Evolutionary conservation across 2,113 vertebrate species (phyloP), one percentile per base, ranked within the genome.

Genomic region (Myrmecobius fasciatus): DNA sequence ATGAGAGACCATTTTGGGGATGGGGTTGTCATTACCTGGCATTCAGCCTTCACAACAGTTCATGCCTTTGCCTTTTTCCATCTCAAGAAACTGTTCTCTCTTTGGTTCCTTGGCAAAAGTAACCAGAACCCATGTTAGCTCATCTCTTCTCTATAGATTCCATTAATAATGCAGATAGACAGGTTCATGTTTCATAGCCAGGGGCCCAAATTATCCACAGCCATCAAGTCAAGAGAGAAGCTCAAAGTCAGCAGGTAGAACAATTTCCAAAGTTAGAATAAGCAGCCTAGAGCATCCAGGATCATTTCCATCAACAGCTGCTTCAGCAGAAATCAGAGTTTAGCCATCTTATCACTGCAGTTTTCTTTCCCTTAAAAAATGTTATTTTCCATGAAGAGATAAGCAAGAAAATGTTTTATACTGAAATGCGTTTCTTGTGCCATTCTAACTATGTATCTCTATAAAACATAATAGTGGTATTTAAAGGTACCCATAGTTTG

Each of bases 251-350:
- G 36, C 60, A 98, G 0, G 0, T 95, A 92, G 95, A 96, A 94
- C 94, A 89, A 96, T 92, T 96, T 94, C 93, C 94, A 97, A 89
- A 96, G n/a, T 97, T 98, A 67, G 90, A 92, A 52, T 49, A 48
- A 97, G 67, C 96, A 97, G 93, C 92, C 95, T 91, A 93, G 93
- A 98, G 95, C 93, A 94, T 96, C 60, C 83, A 93, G 0, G 0
- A 97, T 97, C 9, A 2, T 93, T 96, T 95, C 92, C 97, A 92
- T 92, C 97, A 96, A 90, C 95, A 97, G 90, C 91, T 95, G 53
- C 93, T 96, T 97, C 93, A 97, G 95, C 95, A 98, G 95, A 97
- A 95, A 97, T 54, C 20, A 28, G 95, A 54, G 9, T 94, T 98
- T 95, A 97, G 92, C 93, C 97, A 51, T 95, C 95, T 31, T 90